Base-by-base conservation (phyloP, 2,113 vertebrate genomes). In the Struthio camelus region DNA sequence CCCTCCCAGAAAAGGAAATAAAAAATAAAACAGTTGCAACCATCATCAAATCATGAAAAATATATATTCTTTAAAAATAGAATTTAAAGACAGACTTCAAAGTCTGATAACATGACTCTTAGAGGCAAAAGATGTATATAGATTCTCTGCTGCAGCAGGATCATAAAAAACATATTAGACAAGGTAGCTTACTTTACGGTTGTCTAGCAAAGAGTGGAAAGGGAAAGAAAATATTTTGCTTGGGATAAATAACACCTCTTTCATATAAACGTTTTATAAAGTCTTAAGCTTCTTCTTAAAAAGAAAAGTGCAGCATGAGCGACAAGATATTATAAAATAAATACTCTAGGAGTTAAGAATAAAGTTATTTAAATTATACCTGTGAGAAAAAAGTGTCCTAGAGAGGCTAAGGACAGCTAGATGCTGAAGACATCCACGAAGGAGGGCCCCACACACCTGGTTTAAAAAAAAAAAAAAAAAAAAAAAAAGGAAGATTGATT, bases 351-450 rank as follows among this genome's bases (percentile, higher is more conserved):
- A 83, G 9, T 18, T 94, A 19, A 80, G n/a, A 66, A 25, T 24
- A 88, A 67, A 20, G 36, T 61, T 38, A 90, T 53, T 89, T 42
- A 58, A 93, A 77, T 8, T 76, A 32, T 98, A 99, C 99, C 99
- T 99, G 98, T 99, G 98, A 92, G 98, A 99, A 98, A 99, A 99
- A 54, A 99, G 97, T 1, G 98, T 98, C 97, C 98, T 99, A 59
- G 99, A 99, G 94, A 99, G 98, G 97, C 99, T 99, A 84, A 99
- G 98, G 80, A 99, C 98, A 22, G 98, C 98, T n/a, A 99, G 98
- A 89, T 98, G 98, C 73, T 99, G 99, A 92, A 99, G 91, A 96
- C 98, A 99, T 32, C 99, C 99, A 80, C 98, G 98, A 79, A 99
- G 98, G 46, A 99, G 98, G 28, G 99, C 99, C 7, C 98, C 96